Evolutionary conservation across 2,113 vertebrate species (phyloP), one percentile per base, ranked within the genome.

Genomic region (Rallus limicola): DNA sequence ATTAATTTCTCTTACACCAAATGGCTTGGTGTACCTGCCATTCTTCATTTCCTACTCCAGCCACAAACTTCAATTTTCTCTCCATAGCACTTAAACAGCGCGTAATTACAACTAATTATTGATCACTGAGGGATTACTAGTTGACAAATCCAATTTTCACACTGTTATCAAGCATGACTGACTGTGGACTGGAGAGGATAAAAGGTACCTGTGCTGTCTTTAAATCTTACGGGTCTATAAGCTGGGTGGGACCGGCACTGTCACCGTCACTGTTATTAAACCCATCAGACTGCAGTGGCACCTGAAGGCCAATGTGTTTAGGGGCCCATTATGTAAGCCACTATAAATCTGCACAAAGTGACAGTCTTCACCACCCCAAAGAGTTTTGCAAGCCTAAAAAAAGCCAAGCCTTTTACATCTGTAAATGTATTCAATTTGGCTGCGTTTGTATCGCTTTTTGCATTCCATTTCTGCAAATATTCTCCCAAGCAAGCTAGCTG

Each of bases 121-220:
- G 93, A 97, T 97, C 95, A 94, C 92, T 14, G 44, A 94, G 93
- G 97, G 80, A 95, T 97, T 95, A 93, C 95, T 10, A 77, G 95
- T 97, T 97, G 97, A 96, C 97, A 97, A 97, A 97, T 97, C 85
- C 87, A 94, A 95, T 97, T 97, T 96, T 65, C 95, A 91, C 84
- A 5, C 68, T 52, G 75, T 72, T 81, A 82, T 36, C 70, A 58
- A 95, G 95, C 93, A 25, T 77, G 93, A 97, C 85, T 83, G 93
- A 29, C 69, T 52, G 28, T 13, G 55, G 68, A 38, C 44, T 4
- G 0, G 48, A 15, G 63, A 44, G 77, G 71, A 90, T 82, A 24
- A 24, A 26, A 42, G 40, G 36, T 12, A 53, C 76, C 89, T 78
- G 88, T 3, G 6, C 60, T 65, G 81, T 5, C 64, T 17, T 4